Evolutionary conservation across 2,888 invertebrate genomes (phyloP), one percentile per base, ranked within the genome.

Genomic region (Stenichneumon culpator): DNA sequence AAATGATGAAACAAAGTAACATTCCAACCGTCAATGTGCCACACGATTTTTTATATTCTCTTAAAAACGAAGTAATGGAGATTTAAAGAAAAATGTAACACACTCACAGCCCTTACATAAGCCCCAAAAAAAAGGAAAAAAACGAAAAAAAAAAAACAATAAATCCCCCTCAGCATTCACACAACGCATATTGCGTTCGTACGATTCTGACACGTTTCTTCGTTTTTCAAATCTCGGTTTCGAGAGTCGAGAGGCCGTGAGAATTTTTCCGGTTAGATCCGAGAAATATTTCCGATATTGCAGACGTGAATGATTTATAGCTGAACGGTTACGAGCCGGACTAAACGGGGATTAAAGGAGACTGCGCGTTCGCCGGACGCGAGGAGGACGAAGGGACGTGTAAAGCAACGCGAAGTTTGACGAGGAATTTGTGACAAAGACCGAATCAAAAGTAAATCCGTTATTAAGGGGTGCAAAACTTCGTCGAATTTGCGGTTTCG

Each of bases 21-120:
- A 95, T 95, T 95, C 95, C 95, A 95, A 95, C 95, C 95, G 95
- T 95, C 94, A 95, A 95, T 95, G 95, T 95, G 95, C 95, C 95
- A 95, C 95, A 95, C 93, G 93, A 95, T 95, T 95, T 95, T 95
- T 95, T 92, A 92, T 92, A 92, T 90, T 91, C 90, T 90, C 90
- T 90, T 89, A 89, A 86, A 84, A 86, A 86, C 69, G 78, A 86
- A 86, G 82, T 28, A 75, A 72, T 69, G 77, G 84, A 86, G 77
- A 85, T 82, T 75, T 70, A 83, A 86, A 82, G 79, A 72, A 87
- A 84, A 67, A 74, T 79, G 69, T 72, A 83, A 52, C 69, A 77
- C 82, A 75, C 75, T 73, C 44, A 68, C 65, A 79, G 69, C 60
- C 74, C 25, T 6, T 19, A 52, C 52, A 19, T 52, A n/a, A 67